Base-by-base conservation (phyloP, 2,888 invertebrate genomes). In the Epiblema foenella region DNA sequence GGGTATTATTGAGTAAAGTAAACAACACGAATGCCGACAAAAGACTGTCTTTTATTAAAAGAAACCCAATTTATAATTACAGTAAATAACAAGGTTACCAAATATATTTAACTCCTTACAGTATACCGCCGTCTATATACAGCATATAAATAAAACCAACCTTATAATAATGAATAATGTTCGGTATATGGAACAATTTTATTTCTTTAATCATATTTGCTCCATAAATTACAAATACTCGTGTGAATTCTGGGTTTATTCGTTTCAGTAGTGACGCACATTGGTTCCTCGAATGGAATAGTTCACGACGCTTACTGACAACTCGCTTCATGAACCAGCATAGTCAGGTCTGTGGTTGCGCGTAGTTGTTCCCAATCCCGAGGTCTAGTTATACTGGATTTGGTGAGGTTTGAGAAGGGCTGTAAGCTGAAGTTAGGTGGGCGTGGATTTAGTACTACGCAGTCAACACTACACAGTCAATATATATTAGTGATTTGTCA, bases 181-280 rank as follows among this genome's bases (percentile, higher is more conserved):
- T 20, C 12, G 20, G 3, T 63, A 37, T 18, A 2, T 18, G 12
- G 51, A 37, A 8, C 15, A 5, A 20, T 3, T 2, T 15, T 12
- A 7, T 15, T 15, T n/a, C n/a, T n/a, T n/a, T n/a, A n/a, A n/a
- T n/a, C n/a, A n/a, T n/a, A n/a, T n/a, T n/a, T n/a, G n/a, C n/a
- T n/a, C n/a, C n/a, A n/a, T n/a, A n/a, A n/a, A 24, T 24, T 24
- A 24, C 24, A 24, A 24, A 51, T 37, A 52, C 33, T 33, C 15
- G 33, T 18, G 24, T 20, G 12, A 46, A 60, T 29, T 60, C 46
- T 60, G 33, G 63, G 33, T 15, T 37, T 51, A 52, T 18, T 37
- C 51, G 37, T 52, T 51, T 12, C 62, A 51, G 49, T 8, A 17
- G 51, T 63, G 63, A 52, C 63, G 63, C 52, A 63, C 33, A 15